Conservation (phyloP, 2,888 invertebrate species). For the Hybos culiciformis region DNA sequence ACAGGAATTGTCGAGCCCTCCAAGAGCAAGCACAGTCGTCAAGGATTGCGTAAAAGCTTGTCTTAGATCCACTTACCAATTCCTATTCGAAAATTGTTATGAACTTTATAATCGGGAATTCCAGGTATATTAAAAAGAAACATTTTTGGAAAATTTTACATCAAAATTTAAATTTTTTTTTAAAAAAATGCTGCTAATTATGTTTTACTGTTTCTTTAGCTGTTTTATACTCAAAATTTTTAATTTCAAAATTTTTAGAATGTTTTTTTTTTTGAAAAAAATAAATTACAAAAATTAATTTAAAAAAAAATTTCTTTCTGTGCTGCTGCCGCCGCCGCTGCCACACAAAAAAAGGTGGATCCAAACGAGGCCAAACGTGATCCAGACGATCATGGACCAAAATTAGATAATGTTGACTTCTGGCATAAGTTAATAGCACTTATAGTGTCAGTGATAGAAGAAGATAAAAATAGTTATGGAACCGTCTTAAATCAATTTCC, state of each 20-base stretch:
- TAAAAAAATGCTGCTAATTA: background rate
- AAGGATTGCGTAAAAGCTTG: slow-evolving; percentile 99
- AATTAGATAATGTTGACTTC: slow-evolving; percentile 84
- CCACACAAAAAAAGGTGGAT: slow-evolving; percentile 46
- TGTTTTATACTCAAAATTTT: background rate
- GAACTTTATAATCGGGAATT: slow-evolving; percentile 91
- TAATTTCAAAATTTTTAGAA: background rate
- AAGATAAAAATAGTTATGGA: slow-evolving; percentile 95
- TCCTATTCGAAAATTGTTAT: slow-evolving; percentile 97
- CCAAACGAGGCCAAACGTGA: slow-evolving; percentile 81
- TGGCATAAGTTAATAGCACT: slow-evolving; percentile 97
- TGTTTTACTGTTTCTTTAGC: background rate
- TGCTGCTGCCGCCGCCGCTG: background rate
- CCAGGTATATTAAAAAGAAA: slow-evolving; percentile 42
- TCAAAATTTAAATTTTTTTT: background rate
- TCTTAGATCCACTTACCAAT: slow-evolving; percentile 96
- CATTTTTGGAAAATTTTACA: background rate
- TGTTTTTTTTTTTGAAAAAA: background rate
- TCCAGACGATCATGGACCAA: slow-evolving; percentile 74
- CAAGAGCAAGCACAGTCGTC: slow-evolving; percentile 94
- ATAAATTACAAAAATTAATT: background rate
- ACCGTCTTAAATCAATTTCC: slow-evolving; percentile 98
- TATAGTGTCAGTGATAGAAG: slow-evolving; percentile 96
- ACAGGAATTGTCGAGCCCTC: slow-evolving; percentile 95
- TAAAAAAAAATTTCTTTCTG: background rate